Conservation (phyloP, 2,797 vertebrate genomes). For the Chelonia mydas region DNA sequence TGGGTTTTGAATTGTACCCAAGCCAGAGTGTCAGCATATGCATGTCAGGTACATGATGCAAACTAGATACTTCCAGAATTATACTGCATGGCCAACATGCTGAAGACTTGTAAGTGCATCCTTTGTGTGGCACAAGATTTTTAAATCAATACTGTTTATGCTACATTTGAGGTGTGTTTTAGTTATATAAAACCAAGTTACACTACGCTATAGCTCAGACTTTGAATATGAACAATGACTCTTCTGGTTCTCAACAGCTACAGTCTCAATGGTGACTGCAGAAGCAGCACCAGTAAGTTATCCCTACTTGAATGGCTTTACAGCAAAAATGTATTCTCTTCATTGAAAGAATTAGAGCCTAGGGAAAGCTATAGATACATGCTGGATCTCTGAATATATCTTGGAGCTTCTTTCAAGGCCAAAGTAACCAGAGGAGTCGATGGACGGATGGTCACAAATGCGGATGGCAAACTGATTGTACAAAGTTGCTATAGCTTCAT, state of each 20-base stretch:
- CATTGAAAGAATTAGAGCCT: not conserved
- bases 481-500: accelerated
- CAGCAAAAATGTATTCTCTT: not conserved
- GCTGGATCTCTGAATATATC: not conserved
- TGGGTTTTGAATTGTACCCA: not conserved
- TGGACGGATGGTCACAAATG: not conserved
- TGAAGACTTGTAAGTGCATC: not conserved
- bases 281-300: not conserved
- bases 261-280: not conserved
- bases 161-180: not conserved
- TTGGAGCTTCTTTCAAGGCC: not conserved
- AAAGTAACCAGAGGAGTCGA: not conserved
- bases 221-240: not conserved
- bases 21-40: not conserved
- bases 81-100: not conserved
- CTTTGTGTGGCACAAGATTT: not conserved
- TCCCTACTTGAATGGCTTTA: not conserved
- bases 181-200: not conserved
- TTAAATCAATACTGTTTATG: not conserved
- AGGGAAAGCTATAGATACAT: not conserved
- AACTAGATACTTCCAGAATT: not conserved
- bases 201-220: not conserved
- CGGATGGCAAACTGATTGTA: not conserved
- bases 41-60: not conserved
- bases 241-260: not conserved